Percentiles rank a stretch among this genome's conserved stretches.
phyloP scores from a whole-genome alignment of 2,113 vertebrate genomes.

The Myanophis thanlyinensis region DNA sequence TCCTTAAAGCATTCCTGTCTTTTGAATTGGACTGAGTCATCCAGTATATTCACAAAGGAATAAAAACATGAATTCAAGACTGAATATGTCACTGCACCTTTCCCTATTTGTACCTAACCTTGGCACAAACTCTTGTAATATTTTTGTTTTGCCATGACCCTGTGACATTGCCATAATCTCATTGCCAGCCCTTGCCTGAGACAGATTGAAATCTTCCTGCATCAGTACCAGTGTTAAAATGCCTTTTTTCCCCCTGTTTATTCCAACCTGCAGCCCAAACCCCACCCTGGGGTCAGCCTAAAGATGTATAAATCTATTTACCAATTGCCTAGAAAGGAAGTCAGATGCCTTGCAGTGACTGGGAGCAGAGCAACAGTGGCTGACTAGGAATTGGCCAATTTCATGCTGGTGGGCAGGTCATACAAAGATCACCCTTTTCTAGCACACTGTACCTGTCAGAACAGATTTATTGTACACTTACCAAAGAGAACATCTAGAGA shows the following conservation, averaged over 20 bases:
- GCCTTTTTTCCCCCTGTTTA: not conserved
- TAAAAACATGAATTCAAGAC: not conserved
- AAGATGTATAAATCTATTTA: not conserved
- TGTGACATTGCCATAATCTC: not conserved
- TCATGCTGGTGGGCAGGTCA: not conserved
- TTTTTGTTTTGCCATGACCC: not conserved
- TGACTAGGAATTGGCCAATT: not conserved
- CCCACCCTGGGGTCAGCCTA: not conserved
- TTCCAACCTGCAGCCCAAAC: not conserved
- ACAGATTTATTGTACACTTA: not conserved
- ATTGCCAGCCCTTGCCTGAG: not conserved
- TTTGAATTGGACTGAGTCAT: too few relatives aligned
- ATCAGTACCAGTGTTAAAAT: not conserved
- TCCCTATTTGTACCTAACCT: not conserved
- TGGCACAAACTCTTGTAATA: not conserved
- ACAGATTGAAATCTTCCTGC: not conserved
- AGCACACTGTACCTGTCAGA: not conserved
- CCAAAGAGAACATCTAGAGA: not conserved
- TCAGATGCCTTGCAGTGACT: not conserved
- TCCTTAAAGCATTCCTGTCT: too few relatives aligned
- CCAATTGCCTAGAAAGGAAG: not conserved
- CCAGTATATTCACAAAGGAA: not conserved
- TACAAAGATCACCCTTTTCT: not conserved
- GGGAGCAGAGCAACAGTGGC: not conserved
- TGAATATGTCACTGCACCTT: not conserved